Base-by-base conservation (phyloP, 1,140 invertebrate genomes). In the Drosophila biarmipes region DNA sequence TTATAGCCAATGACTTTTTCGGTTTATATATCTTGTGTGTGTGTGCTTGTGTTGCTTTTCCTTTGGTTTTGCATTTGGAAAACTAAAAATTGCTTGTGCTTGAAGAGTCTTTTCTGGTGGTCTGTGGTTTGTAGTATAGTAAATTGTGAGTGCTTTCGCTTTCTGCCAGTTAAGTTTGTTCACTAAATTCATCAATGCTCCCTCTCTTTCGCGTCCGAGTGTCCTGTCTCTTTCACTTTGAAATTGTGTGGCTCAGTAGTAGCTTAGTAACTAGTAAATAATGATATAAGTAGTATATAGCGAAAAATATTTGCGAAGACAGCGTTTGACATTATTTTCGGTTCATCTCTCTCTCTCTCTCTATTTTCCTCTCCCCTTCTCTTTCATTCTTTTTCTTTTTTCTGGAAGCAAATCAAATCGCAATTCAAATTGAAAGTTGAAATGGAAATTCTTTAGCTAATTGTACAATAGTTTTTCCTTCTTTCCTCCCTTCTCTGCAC, bases 1-100 rank as follows among this genome's bases (percentile, higher is more conserved):
- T 34, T 67, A 80, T 85, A 84, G 80, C 80, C 80, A 84, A 84
- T 80, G 78, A 87, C 77, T 73, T 84, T 84, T 73, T 53, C 34
- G 48, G 17, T 63, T 61, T 54, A 27, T 54, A 27, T 37, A 54
- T 55, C 24, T 57, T 38, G 29, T 46, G 17, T 43, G 21, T 52
- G 35, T 53, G 11, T 8, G 19, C 58, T 63, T 64, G 15, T 56
- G 45, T 56, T 57, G 21, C 29, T 77, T 73, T 73, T 45, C 42
- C 51, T 84, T 85, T 67, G 71, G 58, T 80, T 80, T 67, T 71
- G 19, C 55, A 43, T 67, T 80, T 68, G 69, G 52, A 63, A 61
- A 81, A 73, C 55, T 73, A 79, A 82, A 55, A 75, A 66, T 79
- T 85, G 43, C 55, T 68, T 64, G 51, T 81, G 59, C 66, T 63